phyloP scores from a whole-genome alignment of 2,888 invertebrate genomes.

The Himalopsyche japonica region DNA sequence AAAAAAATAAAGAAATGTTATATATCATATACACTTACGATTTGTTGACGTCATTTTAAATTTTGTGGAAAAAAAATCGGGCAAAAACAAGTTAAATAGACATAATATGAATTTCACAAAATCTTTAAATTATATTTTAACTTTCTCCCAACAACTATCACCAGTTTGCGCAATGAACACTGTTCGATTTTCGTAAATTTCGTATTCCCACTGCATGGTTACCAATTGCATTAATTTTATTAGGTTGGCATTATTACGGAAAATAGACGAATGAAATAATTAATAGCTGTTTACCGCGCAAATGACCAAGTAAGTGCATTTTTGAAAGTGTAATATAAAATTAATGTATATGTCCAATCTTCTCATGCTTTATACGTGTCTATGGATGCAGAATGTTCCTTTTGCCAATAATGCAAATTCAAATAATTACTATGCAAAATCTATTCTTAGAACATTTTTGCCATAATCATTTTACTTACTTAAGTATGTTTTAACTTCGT shows the following conservation, averaged over 20 bases:
- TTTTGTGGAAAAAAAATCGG: too few relatives aligned
- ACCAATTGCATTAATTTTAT: not conserved
- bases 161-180: not conserved
- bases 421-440: too few relatives aligned
- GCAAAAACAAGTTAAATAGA: too few relatives aligned
- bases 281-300: not conserved
- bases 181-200: not conserved
- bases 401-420: not conserved
- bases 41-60: too few relatives aligned
- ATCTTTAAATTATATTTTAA: too few relatives aligned
- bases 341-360: not conserved
- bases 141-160: not conserved
- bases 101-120: too few relatives aligned
- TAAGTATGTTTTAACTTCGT: too few relatives aligned
- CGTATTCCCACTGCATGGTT: not conserved
- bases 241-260: not conserved
- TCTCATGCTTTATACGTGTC: not conserved
- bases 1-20: too few relatives aligned
- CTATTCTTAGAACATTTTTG: too few relatives aligned
- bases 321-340: not conserved
- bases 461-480: too few relatives aligned
- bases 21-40: too few relatives aligned
- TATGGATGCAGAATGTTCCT: not conserved
- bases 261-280: not conserved
- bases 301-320: not conserved